These are phyloP conservation scores for Liasis olivaceus DNA, from an alignment of 2,797 vertebrate genomes.

Conservation along the genomic window DNA sequence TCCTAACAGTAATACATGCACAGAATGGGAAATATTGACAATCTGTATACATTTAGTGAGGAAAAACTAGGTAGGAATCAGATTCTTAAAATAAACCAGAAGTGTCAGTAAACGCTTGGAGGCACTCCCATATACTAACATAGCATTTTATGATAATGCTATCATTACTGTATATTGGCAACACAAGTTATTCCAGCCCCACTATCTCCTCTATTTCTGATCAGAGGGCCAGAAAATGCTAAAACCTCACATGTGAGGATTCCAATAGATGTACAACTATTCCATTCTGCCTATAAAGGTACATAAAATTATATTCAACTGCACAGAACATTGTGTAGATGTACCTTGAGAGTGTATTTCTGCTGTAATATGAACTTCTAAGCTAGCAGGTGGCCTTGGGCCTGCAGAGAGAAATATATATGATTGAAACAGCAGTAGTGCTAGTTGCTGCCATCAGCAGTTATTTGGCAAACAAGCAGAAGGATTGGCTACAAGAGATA, in stretches of 20 bases:
- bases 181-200: not conserved
- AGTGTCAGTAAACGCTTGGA: not conserved
- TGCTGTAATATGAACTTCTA: not conserved
- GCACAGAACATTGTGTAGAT: not conserved
- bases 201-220: not conserved
- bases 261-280: not conserved
- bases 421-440: not conserved
- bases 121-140: not conserved
- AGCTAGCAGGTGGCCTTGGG: not conserved
- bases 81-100: not conserved
- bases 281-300: not conserved
- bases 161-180: not conserved
- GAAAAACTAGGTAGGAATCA: not conserved
- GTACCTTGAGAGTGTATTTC: not conserved
- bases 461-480: not conserved
- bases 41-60: not conserved
- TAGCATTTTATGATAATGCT: not conserved
- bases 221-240: not conserved
- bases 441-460: not conserved
- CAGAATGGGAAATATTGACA: not conserved
- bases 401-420: not conserved
- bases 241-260: not conserved
- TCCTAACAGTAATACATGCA: not conserved
- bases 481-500: not conserved
- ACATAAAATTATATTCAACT: not conserved